Conservation (phyloP, 2,888 invertebrate species). For the Tenthredo amoena region DNA sequence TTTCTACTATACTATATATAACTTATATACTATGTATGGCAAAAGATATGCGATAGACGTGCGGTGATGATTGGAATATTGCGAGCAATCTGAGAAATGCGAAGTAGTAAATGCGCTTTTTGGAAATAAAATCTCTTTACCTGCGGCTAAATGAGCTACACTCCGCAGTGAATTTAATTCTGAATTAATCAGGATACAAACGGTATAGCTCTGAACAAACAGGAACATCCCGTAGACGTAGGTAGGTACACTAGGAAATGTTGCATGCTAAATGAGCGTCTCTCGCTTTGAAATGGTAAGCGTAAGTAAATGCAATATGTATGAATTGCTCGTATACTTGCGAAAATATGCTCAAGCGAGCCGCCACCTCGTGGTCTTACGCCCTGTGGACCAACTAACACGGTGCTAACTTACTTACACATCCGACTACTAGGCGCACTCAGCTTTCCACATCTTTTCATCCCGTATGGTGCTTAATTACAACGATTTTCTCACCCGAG, state of each 20-base stretch:
- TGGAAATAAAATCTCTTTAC: constrained; percentile 31
- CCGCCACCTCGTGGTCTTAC: constrained; percentile 21
- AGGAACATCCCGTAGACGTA: not conserved
- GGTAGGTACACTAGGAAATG: constrained; percentile 19
- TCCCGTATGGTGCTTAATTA: constrained; percentile 11
- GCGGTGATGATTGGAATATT: not conserved
- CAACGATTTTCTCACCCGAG: not conserved
- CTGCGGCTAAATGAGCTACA: not conserved
- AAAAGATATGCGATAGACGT: not conserved
- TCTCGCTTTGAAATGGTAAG: constrained; percentile 47
- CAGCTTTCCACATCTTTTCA: constrained; percentile 1
- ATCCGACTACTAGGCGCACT: not conserved
- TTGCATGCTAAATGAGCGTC: constrained; percentile 38
- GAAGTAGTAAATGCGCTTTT: not conserved
- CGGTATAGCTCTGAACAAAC: constrained; percentile 33
- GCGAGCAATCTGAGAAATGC: not conserved
- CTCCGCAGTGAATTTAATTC: constrained; percentile 25
- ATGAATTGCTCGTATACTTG: constrained; percentile 37
- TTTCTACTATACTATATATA: not conserved
- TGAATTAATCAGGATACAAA: constrained; percentile 29
- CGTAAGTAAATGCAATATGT: constrained; percentile 48
- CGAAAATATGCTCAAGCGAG: constrained; percentile 37
- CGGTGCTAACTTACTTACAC: constrained; percentile 27
- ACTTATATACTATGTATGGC: not conserved
- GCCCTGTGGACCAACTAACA: not conserved